Conservation (phyloP, 2,888 invertebrate genomes). For the Folsomia manolachei region DNA sequence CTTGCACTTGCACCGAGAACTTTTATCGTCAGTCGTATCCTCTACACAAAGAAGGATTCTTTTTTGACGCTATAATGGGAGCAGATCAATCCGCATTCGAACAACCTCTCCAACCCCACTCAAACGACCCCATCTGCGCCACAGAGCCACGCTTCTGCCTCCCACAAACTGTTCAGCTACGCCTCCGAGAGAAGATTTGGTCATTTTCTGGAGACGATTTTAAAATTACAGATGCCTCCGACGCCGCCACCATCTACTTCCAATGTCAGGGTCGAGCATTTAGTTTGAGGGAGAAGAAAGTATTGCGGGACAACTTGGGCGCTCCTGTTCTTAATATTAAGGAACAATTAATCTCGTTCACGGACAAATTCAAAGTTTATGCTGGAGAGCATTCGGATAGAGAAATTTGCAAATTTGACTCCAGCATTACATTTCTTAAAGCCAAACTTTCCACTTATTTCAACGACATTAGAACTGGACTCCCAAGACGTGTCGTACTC, state of each 20-base stretch:
- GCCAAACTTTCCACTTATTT: slow-evolving; percentile 34
- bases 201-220: slow-evolving; percentile 43
- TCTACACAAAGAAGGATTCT: too few species aligned
- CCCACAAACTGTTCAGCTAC: slow-evolving; percentile 31
- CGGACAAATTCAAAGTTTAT: slow-evolving; percentile 38
- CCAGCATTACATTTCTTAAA: slow-evolving; percentile 31
- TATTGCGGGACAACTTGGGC: slow-evolving; percentile 31
- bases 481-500: slow-evolving; percentile 23
- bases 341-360: slow-evolving; percentile 34
- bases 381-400: slow-evolving; percentile 32
- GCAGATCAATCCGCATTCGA: slow-evolving; percentile 2
- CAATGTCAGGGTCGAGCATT: slow-evolving; percentile 38
- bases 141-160: slow-evolving; percentile 39
- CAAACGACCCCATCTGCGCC: slow-evolving; percentile 35
- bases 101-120: slow-evolving; percentile 22
- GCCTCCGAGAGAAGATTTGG: slow-evolving; percentile 33
- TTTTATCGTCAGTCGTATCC: too few species aligned
- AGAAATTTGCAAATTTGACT: slow-evolving; percentile 37
- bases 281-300: slow-evolving; percentile 41
- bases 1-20: too few species aligned
- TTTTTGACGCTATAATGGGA: too few species aligned
- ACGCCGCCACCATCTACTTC: slow-evolving; percentile 33
- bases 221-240: slow-evolving; percentile 29
- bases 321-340: slow-evolving; percentile 37
- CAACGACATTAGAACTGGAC: slow-evolving; percentile 26